Evolutionary conservation across 1,140 invertebrate species (phyloP).

Genomic region (Meloidogyne floridensis): DNA sequence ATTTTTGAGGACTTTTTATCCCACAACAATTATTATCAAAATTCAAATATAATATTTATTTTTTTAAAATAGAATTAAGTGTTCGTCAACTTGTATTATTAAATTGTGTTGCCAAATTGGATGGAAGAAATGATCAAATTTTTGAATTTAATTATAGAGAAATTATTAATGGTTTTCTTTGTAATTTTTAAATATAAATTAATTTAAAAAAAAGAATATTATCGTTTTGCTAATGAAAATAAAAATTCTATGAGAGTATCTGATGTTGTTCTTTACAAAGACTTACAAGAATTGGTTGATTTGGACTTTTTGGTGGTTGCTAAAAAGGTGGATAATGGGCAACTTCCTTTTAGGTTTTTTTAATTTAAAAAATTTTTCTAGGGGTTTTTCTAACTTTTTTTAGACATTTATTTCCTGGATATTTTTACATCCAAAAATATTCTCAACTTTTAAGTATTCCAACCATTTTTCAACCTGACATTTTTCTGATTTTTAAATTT

Average conservation of each 20-base stretch:
- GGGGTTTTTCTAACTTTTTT: neutral
- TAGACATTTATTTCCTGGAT: neutral
- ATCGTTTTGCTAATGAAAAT: conserved; percentile 21
- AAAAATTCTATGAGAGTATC: conserved; percentile 21
- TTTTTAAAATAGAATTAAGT: conserved; percentile 6
- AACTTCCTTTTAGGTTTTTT: conserved; percentile 14
- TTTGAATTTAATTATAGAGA: conserved; percentile 24
- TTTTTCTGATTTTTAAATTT: no score
- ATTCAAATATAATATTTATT: neutral
- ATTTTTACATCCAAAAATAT: no score
- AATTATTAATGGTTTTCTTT: conserved; percentile 20
- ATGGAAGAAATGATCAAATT: neutral
- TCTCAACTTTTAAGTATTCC: no score
- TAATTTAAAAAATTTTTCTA: neutral
- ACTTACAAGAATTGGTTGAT: conserved; percentile 23
- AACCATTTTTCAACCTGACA: no score
- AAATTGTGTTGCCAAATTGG: conserved; percentile 21
- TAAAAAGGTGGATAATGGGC: conserved; percentile 21
- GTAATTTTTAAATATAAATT: neutral
- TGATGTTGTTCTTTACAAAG: conserved; percentile 23
- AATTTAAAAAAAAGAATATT: neutral
- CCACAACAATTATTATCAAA: neutral
- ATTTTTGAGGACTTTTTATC: neutral
- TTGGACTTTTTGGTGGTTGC: neutral
- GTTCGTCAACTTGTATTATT: conserved; percentile 20